Base-by-base conservation (phyloP, 2,888 invertebrate species). In the Monochamus alternatus region DNA sequence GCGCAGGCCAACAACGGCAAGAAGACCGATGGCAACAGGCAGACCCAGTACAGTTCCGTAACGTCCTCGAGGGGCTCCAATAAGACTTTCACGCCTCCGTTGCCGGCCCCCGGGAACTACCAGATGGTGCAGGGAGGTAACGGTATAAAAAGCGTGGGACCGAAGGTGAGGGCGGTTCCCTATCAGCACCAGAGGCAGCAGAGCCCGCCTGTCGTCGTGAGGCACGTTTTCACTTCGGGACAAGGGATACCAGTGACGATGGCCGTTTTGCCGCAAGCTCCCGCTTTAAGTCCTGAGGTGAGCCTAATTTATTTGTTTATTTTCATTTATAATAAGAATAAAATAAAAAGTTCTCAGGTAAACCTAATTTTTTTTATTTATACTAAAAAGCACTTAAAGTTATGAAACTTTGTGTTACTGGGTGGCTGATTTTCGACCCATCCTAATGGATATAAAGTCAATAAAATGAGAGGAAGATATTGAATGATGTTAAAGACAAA, bases 181-280 rank as follows among this genome's bases (percentile, higher is more conserved):
- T 89, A 89, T 74, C 90, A 92, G 74, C 93, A 93, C 80, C 89
- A 91, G 62, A 90, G 91, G 73, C 89, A 91, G 51, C 91, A 91
- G 73, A 90, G 91, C 1, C 91, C 92, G 62, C 90, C 94, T 0
- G 91, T 94, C 10, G 90, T 93, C 12, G 92, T 94, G 69, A 89
- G 92, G 51, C 93, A 93, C 80, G 91, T 93, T 30, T 91, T 92
- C 82, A 89, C 90, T 12, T 90, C 91, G 3, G 89, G 90, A n/a
- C 91, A 91, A 82, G 91, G 91, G 10, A 91, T 91, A 78, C 91
- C 91, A 2, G 91, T 91, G n/a, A 90, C 90, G 55, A 91, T 91
- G 91, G 91, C 91, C 14, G 90, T 91, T 22, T 83, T 91, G 76
- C 91, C 91, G 5, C 89, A 89, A 77, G 86, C 90, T 14, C 85